phyloP scores from a whole-genome alignment of 2,797 vertebrate species.

The Cossypha niveicapilla region DNA sequence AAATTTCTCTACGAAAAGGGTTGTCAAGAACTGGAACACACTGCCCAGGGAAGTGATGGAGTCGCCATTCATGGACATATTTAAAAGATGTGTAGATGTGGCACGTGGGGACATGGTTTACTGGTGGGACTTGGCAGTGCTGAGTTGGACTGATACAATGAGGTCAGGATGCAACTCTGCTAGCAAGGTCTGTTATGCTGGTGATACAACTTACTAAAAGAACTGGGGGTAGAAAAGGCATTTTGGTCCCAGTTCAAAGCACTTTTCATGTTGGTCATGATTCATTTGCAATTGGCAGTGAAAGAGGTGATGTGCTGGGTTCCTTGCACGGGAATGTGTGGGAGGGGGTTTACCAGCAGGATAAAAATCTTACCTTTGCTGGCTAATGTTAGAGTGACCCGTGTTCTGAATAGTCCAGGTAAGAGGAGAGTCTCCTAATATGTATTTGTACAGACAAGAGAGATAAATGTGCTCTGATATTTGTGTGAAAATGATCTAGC shows the following conservation, averaged over 20 bases:
- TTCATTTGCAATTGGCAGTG: accelerated
- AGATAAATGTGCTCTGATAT: accelerated
- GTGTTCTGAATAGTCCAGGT: background rate
- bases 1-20: background rate
- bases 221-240: background rate
- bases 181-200: background rate
- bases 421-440: background rate
- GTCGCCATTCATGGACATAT: background rate
- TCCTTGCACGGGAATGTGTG: accelerated
- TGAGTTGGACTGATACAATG: background rate
- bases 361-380: background rate
- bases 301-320: background rate
- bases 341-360: background rate
- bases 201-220: background rate
- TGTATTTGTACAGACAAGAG: background rate
- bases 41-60: background rate
- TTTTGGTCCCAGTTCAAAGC: background rate
- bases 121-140: background rate
- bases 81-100: accelerated
- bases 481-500: background rate
- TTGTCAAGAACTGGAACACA: background rate
- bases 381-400: background rate
- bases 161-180: background rate
- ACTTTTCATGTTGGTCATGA: accelerated
- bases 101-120: background rate